Conservation (phyloP, 2,113 vertebrate genomes). For the Garra rufa region DNA sequence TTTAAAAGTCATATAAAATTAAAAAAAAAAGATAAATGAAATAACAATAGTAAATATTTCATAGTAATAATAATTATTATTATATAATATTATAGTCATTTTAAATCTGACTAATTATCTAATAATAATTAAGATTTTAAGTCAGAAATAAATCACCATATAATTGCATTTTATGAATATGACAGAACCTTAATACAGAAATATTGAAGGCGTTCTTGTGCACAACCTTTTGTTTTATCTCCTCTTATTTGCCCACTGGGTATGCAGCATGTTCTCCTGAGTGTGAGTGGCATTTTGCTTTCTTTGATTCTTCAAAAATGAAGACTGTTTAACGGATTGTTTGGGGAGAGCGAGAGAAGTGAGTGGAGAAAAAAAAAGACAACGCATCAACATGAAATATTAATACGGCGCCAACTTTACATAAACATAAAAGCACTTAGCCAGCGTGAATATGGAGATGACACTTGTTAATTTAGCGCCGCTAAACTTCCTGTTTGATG, state of each 20-base stretch:
- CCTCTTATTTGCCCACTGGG: conserved; percentile 70
- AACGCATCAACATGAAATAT: conserved; percentile 79
- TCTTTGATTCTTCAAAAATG: conserved; percentile 72
- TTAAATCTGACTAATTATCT: no score
- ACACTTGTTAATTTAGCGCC: conserved; percentile 77
- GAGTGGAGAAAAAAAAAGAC: conserved; percentile 53
- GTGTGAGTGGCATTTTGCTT: conserved; percentile 73
- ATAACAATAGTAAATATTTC: no score
- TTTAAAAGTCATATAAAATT: no score
- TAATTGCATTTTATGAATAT: no score
- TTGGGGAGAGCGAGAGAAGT: conserved; percentile 41
- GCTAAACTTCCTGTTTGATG: conserved; percentile 78
- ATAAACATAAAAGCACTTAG: conserved; percentile 79
- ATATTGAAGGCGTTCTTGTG: neutral
- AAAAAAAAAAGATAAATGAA: no score
- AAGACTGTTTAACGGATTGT: conserved; percentile 74
- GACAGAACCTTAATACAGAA: neutral
- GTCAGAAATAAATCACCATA: neutral
- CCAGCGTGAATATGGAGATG: conserved; percentile 75
- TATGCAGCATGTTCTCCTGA: conserved; percentile 61
- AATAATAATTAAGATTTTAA: no score
- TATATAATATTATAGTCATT: no score
- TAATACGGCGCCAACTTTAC: conserved; percentile 73
- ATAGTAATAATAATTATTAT: no score
- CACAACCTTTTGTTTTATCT: conserved; percentile 56